phyloP scores from a whole-genome alignment of 2,113 vertebrate species.

The Cololabis saira region DNA sequence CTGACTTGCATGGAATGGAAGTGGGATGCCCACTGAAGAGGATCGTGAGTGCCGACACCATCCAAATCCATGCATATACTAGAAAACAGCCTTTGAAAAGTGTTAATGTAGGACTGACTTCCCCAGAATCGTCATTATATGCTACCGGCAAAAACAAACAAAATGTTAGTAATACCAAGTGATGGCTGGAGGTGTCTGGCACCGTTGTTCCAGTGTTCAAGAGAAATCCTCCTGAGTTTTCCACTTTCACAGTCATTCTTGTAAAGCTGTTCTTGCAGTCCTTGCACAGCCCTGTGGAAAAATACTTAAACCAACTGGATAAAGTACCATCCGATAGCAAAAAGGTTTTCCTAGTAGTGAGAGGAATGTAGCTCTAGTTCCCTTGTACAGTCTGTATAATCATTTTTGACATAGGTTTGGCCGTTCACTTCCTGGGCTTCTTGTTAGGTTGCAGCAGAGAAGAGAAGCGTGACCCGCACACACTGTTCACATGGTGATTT shows the following conservation, averaged over 20 bases:
- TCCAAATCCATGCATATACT: too few relatives aligned
- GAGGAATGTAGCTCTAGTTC: not conserved
- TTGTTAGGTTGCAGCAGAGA: too few relatives aligned
- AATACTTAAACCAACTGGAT: not conserved
- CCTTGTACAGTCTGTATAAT: not conserved
- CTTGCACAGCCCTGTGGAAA: not conserved
- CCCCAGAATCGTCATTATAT: too few relatives aligned
- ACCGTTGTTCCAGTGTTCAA: not conserved
- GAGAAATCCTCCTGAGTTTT: constrained; percentile 5
- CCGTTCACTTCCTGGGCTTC: not conserved
- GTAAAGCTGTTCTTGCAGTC: not conserved
- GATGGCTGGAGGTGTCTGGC: not conserved
- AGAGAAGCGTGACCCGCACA: too few relatives aligned
- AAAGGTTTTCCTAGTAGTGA: not conserved
- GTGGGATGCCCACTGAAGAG: not conserved
- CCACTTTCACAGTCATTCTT: not conserved
- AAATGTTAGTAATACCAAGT: not conserved
- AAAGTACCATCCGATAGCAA: not conserved
- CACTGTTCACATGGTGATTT: too few relatives aligned
- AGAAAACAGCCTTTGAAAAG: too few relatives aligned
- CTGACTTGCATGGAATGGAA: not conserved
- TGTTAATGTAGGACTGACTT: too few relatives aligned
- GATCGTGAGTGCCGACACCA: too few relatives aligned
- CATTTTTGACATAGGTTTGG: not conserved
- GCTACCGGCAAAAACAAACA: not conserved